Evolutionary conservation across 2,797 vertebrate species (phyloP).

Genomic region (Masticophis lateralis): DNA sequence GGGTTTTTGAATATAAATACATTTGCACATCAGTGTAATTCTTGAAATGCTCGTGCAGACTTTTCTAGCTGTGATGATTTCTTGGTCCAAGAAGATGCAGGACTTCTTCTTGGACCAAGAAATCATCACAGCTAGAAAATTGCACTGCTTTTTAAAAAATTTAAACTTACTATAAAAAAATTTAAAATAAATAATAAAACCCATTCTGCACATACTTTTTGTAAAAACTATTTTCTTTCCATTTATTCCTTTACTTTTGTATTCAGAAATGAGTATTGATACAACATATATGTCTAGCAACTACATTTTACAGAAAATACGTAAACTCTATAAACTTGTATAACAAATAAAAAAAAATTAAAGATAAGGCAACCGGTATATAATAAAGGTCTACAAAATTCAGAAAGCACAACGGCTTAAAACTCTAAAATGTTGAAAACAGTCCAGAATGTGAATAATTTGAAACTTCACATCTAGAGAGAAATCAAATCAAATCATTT

Average conservation of each 20-base stretch:
- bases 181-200: background rate
- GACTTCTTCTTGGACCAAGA: background rate
- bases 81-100: background rate
- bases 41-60: background rate
- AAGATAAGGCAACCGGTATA: background rate
- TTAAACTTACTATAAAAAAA: background rate
- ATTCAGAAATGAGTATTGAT: background rate
- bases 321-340: background rate
- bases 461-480: background rate
- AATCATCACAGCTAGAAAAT: no score
- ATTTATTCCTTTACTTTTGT: background rate
- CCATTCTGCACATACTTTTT: background rate
- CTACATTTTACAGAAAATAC: background rate
- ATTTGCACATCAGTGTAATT: background rate
- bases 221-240: background rate
- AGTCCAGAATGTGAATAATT: background rate
- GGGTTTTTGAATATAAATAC: background rate
- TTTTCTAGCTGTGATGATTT: background rate
- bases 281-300: background rate
- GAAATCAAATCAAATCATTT: background rate
- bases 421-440: background rate
- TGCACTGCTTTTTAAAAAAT: background rate
- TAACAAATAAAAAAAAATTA: background rate
- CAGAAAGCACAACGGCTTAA: background rate
- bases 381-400: background rate